Base-by-base conservation (phyloP, 2,797 vertebrate species). In the Urocyon cinereoargenteus region DNA sequence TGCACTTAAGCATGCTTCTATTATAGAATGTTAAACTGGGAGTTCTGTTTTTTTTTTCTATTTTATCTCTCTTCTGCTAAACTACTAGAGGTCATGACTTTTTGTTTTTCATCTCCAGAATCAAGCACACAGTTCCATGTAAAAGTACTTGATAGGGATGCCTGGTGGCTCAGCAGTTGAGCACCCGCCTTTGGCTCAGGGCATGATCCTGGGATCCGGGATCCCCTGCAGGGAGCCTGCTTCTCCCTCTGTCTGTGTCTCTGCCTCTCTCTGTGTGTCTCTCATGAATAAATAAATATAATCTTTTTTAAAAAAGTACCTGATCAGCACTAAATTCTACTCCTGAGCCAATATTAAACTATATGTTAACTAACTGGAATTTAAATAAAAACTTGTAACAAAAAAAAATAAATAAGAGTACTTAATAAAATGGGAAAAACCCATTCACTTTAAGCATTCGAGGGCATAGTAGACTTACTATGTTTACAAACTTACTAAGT, bases 11-110 rank as follows among this genome's bases (percentile, higher is more conserved):
- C 34, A 13, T 55, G 2, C 59, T 49, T 86, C 78, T 22, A 19
- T 9, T 59, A 40, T 2, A 78, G 18, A 93, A 51, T 6, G 40
- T 94, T 51, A 89, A 78, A 86, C 49, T 49, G 22, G 26, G 16
- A 94, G 73, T 62, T 94, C 31, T 75, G n/a, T 28, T 62, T n/a
- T 62, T 83, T 66, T 85, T 95, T 83, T 79, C 26, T 78, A 19
- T 73, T 57, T 73, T 73, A 26, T 40, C 64, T 66, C 22, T 78
- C 36, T 36, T 86, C 36, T 77, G 59, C 10, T 83, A 72, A 49
- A 15, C 45, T 72, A 62, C 55, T 64, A 10, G 26, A 70, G 11
- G 18, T 75, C 31, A 21, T 4, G 57, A 85, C 26, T 31, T 83
- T 61, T 73, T 34, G 34, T 79, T 88, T 82, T 61, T 66, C 21